Evolutionary conservation across 1,140 invertebrate species (phyloP).

Genomic region (Saccostrea glomerata): DNA sequence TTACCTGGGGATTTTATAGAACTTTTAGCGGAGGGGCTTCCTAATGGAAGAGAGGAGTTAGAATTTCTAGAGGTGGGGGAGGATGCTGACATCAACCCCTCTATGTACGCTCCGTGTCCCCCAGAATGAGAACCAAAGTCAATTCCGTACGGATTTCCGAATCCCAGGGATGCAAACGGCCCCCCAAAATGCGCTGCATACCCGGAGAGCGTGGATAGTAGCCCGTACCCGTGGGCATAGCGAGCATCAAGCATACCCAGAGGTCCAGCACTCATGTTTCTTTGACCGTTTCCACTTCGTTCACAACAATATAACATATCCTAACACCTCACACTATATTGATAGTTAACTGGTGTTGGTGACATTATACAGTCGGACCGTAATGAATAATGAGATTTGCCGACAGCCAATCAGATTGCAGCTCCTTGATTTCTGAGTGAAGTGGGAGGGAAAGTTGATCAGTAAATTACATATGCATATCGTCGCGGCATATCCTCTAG

Average conservation of each 20-base stretch:
- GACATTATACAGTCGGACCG: constrained; percentile 50
- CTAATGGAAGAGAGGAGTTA: constrained; percentile 31
- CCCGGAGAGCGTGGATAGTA: constrained; percentile 53
- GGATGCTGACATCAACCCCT: constrained; percentile 53
- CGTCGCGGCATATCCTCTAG: constrained; percentile 52
- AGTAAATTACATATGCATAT: constrained; percentile 50
- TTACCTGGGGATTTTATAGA: constrained; percentile 50
- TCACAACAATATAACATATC: constrained; percentile 56
- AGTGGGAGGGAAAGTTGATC: constrained; percentile 58
- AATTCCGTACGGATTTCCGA: constrained; percentile 55
- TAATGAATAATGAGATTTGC: constrained; percentile 40
- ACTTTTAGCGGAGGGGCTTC: constrained; percentile 40
- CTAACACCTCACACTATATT: constrained; percentile 50
- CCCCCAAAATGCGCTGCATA: constrained; percentile 58
- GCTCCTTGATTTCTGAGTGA: constrained; percentile 44
- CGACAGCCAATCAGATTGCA: constrained; percentile 56
- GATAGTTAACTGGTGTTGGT: constrained; percentile 46
- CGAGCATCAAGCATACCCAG: constrained; percentile 53
- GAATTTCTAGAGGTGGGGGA: constrained; percentile 53
- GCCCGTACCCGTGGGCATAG: constrained; percentile 55
- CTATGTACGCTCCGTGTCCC: constrained; percentile 49
- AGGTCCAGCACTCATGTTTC: constrained; percentile 52
- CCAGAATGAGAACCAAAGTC: constrained; percentile 49
- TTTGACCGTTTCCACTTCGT: constrained; percentile 43
- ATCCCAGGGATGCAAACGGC: constrained; percentile 51